These are phyloP conservation scores for Dendrolimus houi DNA, from an alignment of 2,888 invertebrate genomes.

Conservation along the genomic window DNA sequence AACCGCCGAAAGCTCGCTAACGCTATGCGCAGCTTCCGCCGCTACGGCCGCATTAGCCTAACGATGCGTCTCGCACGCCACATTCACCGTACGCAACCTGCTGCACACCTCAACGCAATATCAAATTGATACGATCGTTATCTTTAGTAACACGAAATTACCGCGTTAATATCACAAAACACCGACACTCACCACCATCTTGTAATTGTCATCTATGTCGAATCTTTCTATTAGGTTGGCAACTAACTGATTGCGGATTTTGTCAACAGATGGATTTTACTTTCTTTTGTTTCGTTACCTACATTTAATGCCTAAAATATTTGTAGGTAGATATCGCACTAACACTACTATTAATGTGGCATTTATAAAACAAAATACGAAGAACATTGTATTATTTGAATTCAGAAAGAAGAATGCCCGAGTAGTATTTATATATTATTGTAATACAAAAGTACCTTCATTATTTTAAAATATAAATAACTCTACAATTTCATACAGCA, in stretches of 20 bases:
- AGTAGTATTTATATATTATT: too few relatives aligned
- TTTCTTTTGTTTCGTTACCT: too few relatives aligned
- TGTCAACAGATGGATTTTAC: too few relatives aligned
- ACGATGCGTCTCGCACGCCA: slow-evolving; percentile 60
- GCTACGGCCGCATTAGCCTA: slow-evolving; percentile 57
- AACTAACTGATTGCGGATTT: too few relatives aligned
- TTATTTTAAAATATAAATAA: not conserved
- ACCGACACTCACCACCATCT: slow-evolving; percentile 22
- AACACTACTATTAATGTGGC: too few relatives aligned
- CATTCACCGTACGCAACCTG: slow-evolving; percentile 35
- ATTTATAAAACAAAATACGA: too few relatives aligned
- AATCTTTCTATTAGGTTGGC: not conserved
- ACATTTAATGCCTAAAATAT: too few relatives aligned
- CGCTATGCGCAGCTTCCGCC: slow-evolving; percentile 66
- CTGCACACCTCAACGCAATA: slow-evolving; percentile 26
- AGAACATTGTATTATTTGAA: too few relatives aligned
- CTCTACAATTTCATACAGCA: slow-evolving; percentile 11
- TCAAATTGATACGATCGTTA: slow-evolving; percentile 61
- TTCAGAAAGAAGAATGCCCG: too few relatives aligned
- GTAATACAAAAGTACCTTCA: too few relatives aligned
- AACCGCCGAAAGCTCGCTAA: slow-evolving; percentile 70
- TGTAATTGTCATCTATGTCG: not conserved
- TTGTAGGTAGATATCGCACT: too few relatives aligned
- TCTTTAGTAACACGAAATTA: slow-evolving; percentile 59
- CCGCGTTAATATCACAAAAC: slow-evolving; percentile 36